These are phyloP conservation scores for Pseudonaja textilis DNA, from an alignment of 2,113 vertebrate genomes.

Conservation along the genomic window DNA sequence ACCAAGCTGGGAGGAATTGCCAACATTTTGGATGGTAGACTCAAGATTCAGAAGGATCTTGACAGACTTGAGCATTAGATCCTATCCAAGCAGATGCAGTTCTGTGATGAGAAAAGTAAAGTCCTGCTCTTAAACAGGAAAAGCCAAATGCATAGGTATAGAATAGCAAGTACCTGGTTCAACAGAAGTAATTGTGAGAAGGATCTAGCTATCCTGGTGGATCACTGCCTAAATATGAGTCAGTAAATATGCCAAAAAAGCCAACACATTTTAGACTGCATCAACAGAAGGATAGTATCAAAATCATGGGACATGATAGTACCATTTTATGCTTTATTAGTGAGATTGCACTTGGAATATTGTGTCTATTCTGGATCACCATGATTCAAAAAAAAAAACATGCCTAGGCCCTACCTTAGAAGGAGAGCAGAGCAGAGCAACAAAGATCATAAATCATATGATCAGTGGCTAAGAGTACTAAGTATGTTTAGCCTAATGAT, in stretches of 20 bases:
- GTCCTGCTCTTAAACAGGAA: not conserved
- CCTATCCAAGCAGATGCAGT: not conserved
- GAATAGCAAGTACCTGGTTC: not conserved
- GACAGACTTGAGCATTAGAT: not conserved
- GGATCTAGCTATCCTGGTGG: not conserved
- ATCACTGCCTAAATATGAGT: not conserved
- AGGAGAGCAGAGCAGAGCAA: not conserved
- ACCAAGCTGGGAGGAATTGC: not conserved
- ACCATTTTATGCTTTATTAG: not conserved
- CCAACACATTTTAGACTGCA: not conserved
- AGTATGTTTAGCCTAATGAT: not conserved
- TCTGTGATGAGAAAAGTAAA: not conserved
- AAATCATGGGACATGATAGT: not conserved
- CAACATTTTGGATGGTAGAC: not conserved
- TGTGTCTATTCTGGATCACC: not conserved
- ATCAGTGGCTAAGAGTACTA: not conserved
- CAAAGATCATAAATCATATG: not conserved
- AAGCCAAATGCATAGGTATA: not conserved
- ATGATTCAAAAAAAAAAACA: not conserved
- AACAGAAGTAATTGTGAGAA: not conserved
- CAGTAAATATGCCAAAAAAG: not conserved
- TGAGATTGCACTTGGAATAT: not conserved
- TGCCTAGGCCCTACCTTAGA: not conserved
- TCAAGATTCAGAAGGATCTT: not conserved
- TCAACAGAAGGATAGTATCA: not conserved